Base-by-base conservation (phyloP, 2,888 invertebrate species). In the Toxonevra muliebris region DNA sequence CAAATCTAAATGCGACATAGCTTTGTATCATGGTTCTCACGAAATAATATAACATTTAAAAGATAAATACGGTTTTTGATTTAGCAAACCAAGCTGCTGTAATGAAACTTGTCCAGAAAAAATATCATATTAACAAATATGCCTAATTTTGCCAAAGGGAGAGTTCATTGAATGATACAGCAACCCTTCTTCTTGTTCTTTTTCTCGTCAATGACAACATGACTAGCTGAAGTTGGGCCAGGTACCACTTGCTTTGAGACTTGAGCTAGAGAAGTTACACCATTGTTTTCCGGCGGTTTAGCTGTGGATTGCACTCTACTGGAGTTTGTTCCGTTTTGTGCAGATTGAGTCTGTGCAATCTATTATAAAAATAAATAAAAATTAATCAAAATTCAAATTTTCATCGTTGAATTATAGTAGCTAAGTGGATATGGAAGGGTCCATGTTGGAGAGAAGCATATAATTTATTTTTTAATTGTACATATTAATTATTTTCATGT, bases 141-240 rank as follows among this genome's bases (percentile, higher is more conserved):
- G 42, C 60, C 53, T 40, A 60, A n/a, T 43, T 30, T 40, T 42
- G 41, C 11, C 48, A 42, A 57, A 58, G 63, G 45, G 60, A 40
- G 62, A 74, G 75, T 79, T 82, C 94, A 95, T 91, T 95, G 95
- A 85, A 95, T 89, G 85, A 93, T 93, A 89, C 96, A 96, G 89
- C 96, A 96, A 86, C 94, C 93, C 90, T 95, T 95, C 88, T 95
- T 95, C 87, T 93, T 94, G 88, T 95, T 96, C 89, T 96, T 96
- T 89, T 96, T 95, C 84, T 96, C 85, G 67, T 85, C 85, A 76
- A 86, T 90, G 84, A 93, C 93, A 82, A 96, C 94, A 86, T 93
- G 95, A 86, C 96, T 96, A 75, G 95, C 93, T 86, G 94, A 94
- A 80, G 89, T 89, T 61, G 92, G 92, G 82, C 93, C 92, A 78